Conservation (phyloP, 2,888 invertebrate species). For the Kryphioiulus occultus region DNA sequence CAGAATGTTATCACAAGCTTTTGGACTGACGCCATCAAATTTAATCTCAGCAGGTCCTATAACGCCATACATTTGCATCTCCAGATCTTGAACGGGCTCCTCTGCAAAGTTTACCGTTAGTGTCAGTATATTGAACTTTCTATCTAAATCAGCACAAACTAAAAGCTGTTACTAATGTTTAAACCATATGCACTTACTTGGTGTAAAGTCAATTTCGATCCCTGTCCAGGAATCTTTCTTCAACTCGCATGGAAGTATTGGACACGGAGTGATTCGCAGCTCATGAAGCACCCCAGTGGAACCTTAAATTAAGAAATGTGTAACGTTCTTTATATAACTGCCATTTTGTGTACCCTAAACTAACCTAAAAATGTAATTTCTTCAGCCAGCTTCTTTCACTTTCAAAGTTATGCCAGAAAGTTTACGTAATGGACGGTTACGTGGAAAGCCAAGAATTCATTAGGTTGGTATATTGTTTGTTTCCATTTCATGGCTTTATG, state of each 20-base stretch:
- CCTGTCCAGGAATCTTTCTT: constrained; percentile 12
- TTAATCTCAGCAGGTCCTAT: constrained; percentile 32
- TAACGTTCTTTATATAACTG: neutral
- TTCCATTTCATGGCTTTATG: too few relatives aligned
- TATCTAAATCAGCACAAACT: neutral
- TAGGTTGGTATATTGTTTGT: too few relatives aligned
- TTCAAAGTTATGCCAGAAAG: too few relatives aligned
- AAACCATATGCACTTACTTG: constrained; percentile 21
- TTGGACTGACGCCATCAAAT: constrained; percentile 45
- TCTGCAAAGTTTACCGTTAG: neutral
- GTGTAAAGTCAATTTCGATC: constrained; percentile 41
- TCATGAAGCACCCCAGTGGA: neutral
- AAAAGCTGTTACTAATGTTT: neutral
- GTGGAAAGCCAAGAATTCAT: too few relatives aligned
- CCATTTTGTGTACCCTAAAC: too few relatives aligned
- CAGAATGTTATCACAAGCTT: constrained; percentile 44
- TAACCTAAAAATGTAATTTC: too few relatives aligned
- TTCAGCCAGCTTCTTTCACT: too few relatives aligned
- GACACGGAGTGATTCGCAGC: constrained; percentile 35
- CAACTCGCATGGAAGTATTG: constrained; percentile 20
- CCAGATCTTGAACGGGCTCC: constrained; percentile 15
- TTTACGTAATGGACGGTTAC: too few relatives aligned
- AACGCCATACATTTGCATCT: constrained; percentile 35
- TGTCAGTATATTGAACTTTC: neutral
- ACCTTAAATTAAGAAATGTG: neutral